These are phyloP conservation scores for Elachura formosa DNA, from an alignment of 2,113 vertebrate species.

Conservation along the genomic window DNA sequence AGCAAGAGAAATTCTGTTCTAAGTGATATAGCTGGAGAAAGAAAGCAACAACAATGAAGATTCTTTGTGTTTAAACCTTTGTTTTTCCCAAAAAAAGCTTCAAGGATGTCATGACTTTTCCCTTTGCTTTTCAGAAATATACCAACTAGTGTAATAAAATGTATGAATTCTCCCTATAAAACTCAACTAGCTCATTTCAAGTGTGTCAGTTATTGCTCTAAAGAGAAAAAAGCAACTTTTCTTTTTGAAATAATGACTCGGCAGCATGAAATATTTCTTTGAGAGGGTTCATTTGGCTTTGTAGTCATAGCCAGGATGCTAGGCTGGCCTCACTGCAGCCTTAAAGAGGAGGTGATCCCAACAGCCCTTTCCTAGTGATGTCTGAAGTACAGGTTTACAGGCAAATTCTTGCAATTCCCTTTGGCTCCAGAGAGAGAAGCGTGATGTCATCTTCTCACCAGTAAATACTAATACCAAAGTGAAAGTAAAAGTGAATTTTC, in stretches of 20 bases:
- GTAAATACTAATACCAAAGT: neutral
- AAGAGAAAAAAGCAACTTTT: neutral
- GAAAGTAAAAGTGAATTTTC: neutral
- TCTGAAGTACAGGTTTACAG: neutral
- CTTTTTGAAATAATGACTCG: neutral
- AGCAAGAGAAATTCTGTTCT: neutral
- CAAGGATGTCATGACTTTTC: neutral
- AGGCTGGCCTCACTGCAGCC: neutral
- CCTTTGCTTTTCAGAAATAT: neutral
- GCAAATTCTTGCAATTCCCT: neutral
- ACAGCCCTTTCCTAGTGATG: neutral
- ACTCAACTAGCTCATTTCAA: neutral
- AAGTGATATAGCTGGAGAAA: neutral
- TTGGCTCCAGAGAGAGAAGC: neutral
- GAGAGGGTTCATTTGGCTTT: neutral
- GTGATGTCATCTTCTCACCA: neutral
- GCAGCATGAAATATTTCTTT: neutral
- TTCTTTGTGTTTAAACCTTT: neutral
- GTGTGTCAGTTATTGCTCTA: neutral
- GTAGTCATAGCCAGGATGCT: neutral
- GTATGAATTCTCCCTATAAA: neutral
- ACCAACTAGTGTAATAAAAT: neutral
- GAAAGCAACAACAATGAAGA: neutral
- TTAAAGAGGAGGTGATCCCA: neutral
- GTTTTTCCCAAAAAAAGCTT: neutral